Evolutionary conservation across 2,797 vertebrate species (phyloP).

Genomic region (Lateolabrax maculatus): DNA sequence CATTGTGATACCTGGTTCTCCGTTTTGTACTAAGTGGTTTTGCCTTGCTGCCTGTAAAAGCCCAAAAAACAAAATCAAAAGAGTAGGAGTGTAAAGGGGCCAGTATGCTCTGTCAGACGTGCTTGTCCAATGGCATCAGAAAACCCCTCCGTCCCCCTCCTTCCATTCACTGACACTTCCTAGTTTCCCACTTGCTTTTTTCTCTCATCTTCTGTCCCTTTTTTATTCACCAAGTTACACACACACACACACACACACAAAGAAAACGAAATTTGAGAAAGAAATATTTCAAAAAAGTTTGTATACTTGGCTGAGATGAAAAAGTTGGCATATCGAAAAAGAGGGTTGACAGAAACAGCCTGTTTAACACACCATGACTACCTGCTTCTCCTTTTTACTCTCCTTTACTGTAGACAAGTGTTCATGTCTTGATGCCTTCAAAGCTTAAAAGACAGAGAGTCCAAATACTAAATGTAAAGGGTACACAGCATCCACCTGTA

Average conservation of each 20-base stretch:
- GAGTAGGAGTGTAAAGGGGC: background rate
- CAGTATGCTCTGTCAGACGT: background rate
- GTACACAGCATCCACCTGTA: no score
- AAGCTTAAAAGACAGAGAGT: no score
- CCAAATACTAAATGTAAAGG: no score
- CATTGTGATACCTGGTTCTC: background rate
- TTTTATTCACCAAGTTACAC: background rate
- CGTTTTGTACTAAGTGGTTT: conserved; percentile 4
- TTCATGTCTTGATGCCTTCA: background rate
- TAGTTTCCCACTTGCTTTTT: background rate
- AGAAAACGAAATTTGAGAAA: background rate
- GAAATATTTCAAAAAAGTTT: background rate
- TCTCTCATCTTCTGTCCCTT: background rate
- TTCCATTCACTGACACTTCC: background rate
- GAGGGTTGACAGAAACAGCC: background rate
- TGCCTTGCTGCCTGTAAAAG: background rate
- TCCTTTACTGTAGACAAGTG: background rate
- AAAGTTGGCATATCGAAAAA: background rate
- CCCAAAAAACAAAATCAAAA: background rate
- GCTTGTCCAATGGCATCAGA: background rate
- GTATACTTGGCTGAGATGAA: background rate
- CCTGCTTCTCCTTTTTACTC: background rate
- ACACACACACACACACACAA: background rate
- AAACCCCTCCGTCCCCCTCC: background rate
- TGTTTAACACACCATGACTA: no score